Base-by-base conservation (phyloP, 2,888 invertebrate species). In the Choreutis nemorana region DNA sequence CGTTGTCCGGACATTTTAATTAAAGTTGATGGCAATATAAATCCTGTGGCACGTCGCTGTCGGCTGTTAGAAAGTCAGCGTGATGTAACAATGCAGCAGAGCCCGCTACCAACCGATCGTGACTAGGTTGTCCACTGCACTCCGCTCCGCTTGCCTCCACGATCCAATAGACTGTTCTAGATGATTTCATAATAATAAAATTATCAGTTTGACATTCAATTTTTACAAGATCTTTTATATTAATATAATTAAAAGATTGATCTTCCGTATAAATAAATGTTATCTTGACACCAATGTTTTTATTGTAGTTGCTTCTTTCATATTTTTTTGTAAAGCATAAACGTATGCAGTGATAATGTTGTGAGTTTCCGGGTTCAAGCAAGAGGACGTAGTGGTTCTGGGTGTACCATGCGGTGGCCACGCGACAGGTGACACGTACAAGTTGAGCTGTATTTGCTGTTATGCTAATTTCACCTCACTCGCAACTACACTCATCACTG, bases 71-170 rank as follows among this genome's bases (percentile, higher is more conserved):
- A 71, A 67, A 70, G 68, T 65, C 47, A 51, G 50, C 54, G 56
- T 70, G 64, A 67, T 54, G 67, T 62, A 70, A 71, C 62, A 60
- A 61, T 59, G 54, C 55, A 43, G 38, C 43, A n/a, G 51, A 48
- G 47, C 41, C 47, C 44, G 48, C 52, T 44, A 45, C 45, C 45
- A 47, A 53, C 45, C 45, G 47, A 53, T 55, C 60, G 59, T 62
- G 63, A 58, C 59, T 48, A 56, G 60, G 57, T 53, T 53, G 45
- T 54, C 56, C 45, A 45, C 50, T 51, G 44, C 47, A 42, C 40
- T 40, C 42, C 39, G 11, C 18, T 6, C 8, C 11, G 13, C 13
- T 7, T 11, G 5, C 11, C 23, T 12, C 10, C 10, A 23, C 23
- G 10, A 21, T 21, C 21, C 22, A 21, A 21, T 4, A 3, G 22